phyloP scores from a whole-genome alignment of 2,888 invertebrate genomes.

The Drosophila lutescens region DNA sequence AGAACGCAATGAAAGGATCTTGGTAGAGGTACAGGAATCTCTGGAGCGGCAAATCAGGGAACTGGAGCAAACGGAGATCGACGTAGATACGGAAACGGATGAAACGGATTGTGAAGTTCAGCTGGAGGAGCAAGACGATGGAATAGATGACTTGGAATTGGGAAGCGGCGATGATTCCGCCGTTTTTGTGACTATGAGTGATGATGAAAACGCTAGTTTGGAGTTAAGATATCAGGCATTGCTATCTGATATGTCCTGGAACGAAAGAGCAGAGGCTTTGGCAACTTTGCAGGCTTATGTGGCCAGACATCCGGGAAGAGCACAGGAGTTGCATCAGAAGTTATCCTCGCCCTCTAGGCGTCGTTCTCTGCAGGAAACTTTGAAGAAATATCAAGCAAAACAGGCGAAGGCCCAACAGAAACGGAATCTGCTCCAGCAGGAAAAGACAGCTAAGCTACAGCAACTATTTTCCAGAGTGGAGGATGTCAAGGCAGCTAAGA shows the following conservation, averaged over 20 bases:
- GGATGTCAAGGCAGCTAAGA: slow-evolving; percentile 92
- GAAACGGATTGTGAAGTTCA: slow-evolving; percentile 86
- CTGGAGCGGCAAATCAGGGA: slow-evolving; percentile 91
- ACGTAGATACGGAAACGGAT: slow-evolving; percentile 92
- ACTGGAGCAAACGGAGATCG: slow-evolving; percentile 89
- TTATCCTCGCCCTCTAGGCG: slow-evolving; percentile 95
- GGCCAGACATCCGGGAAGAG: slow-evolving; percentile 95
- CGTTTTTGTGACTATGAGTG: slow-evolving; percentile 80
- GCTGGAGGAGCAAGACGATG: slow-evolving; percentile 80
- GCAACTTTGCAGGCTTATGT: slow-evolving; percentile 91
- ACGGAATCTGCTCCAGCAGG: slow-evolving; percentile 91
- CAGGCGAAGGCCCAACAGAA: slow-evolving; percentile 96
- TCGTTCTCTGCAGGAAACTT: slow-evolving; percentile 92
- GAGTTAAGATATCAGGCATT: slow-evolving; percentile 90
- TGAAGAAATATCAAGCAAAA: slow-evolving; percentile 92
- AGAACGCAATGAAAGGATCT: slow-evolving; percentile 87
- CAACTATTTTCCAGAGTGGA: slow-evolving; percentile 94
- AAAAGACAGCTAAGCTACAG: slow-evolving; percentile 93
- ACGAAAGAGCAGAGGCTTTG: slow-evolving; percentile 92
- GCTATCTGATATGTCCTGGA: slow-evolving; percentile 91
- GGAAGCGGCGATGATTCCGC: slow-evolving; percentile 68
- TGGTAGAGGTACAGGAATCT: slow-evolving; percentile 91
- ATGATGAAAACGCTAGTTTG: slow-evolving; percentile 85
- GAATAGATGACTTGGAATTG: slow-evolving; percentile 33
- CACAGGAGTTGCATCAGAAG: slow-evolving; percentile 96